These are phyloP conservation scores for Piscicola geometra DNA, from an alignment of 2,888 invertebrate genomes.

Conservation along the genomic window DNA sequence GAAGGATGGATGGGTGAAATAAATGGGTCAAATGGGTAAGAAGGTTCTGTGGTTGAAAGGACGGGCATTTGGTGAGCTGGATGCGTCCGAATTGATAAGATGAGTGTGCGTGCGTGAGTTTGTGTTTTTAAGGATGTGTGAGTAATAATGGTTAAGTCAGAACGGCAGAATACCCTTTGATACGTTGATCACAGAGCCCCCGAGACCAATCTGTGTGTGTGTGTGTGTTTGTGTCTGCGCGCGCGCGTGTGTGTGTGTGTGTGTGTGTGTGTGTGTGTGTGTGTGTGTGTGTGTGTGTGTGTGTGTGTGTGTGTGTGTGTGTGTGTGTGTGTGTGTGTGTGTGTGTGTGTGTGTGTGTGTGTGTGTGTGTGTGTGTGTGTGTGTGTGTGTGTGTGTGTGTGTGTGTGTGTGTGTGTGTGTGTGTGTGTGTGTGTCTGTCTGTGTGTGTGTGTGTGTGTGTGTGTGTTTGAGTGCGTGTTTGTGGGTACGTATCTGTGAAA, in stretches of 20 bases:
- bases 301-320: conserved; percentile 27
- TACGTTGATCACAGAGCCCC: conserved; percentile 79
- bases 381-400: conserved; percentile 31
- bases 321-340: conserved; percentile 30
- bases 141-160: no score
- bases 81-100: no score
- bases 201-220: conserved; percentile 54
- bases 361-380: conserved; percentile 29
- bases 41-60: no score
- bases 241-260: conserved; percentile 25
- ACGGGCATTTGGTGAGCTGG: no score
- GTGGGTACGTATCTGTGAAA: conserved; percentile 11
- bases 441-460: conserved; percentile 29
- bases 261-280: conserved; percentile 14
- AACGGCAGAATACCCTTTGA: no score
- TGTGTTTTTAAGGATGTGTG: no score
- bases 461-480: conserved; percentile 9
- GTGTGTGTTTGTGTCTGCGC: conserved; percentile 23
- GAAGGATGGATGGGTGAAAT: no score
- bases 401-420: conserved; percentile 32
- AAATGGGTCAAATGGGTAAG: no score
- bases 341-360: conserved; percentile 20
- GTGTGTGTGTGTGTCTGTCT: conserved; percentile 19
- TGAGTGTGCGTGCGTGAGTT: no score
- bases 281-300: conserved; percentile 17